Evolutionary conservation across 2,113 vertebrate genomes (phyloP).

Genomic region (Columbina picui): DNA sequence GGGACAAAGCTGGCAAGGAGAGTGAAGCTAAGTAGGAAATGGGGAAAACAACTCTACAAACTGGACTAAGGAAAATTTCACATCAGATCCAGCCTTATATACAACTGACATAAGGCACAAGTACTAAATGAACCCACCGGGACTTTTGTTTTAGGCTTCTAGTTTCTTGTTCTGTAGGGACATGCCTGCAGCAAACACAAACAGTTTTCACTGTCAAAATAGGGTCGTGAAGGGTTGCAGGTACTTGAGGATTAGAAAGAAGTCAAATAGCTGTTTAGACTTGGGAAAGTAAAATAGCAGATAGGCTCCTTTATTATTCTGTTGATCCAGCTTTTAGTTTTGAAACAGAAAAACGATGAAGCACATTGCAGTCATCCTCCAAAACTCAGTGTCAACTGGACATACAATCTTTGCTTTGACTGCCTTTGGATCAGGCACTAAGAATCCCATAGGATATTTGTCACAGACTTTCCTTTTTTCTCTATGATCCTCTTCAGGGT

Average conservation of each 20-base stretch:
- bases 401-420: neutral
- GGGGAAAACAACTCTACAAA: neutral
- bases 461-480: neutral
- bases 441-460: neutral
- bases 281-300: neutral
- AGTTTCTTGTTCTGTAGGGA: neutral
- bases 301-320: neutral
- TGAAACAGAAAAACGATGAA: neutral
- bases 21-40: neutral
- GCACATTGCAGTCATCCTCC: neutral
- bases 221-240: neutral
- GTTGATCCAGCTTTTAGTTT: neutral
- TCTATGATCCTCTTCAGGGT: neutral
- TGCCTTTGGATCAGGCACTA: neutral
- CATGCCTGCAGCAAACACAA: neutral
- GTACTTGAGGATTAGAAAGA: neutral
- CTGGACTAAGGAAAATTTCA: neutral
- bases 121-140: neutral
- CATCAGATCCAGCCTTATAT: neutral
- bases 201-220: neutral
- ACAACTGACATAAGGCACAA: neutral
- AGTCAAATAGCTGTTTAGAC: neutral
- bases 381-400: neutral
- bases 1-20: neutral
- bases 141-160: neutral